Evolutionary conservation across 2,888 invertebrate species (phyloP).

Genomic region (Pristionchus entomophagus): DNA sequence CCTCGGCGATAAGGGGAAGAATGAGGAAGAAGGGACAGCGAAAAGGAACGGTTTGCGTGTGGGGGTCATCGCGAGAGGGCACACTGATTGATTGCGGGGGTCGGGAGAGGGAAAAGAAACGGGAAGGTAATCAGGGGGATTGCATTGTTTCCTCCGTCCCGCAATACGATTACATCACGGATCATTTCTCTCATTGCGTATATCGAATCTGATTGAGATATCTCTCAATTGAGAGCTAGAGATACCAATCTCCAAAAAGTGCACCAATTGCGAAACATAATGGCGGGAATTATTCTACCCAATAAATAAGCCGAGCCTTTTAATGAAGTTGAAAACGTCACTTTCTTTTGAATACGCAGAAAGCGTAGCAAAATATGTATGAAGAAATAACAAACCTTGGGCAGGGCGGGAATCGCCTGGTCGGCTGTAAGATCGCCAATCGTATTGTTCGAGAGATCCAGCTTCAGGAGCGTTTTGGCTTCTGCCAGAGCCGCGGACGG

Average conservation of each 20-base stretch:
- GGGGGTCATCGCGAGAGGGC: too few species aligned
- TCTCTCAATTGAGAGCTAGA: too few species aligned
- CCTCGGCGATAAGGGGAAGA: not conserved
- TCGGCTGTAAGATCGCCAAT: conserved; percentile 68
- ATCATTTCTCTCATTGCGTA: too few species aligned
- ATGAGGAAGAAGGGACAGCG: not conserved
- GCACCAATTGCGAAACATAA: too few species aligned
- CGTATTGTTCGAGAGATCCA: conserved; percentile 74
- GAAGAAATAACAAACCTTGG: conserved; percentile 66
- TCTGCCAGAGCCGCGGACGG: conserved; percentile 65
- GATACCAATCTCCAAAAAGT: too few species aligned
- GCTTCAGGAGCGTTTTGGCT: conserved; percentile 63
- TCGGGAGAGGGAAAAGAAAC: not conserved
- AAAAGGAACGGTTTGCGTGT: conserved; percentile 10
- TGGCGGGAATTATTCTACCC: too few species aligned
- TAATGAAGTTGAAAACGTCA: too few species aligned
- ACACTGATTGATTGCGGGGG: conserved; percentile 15
- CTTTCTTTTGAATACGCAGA: too few species aligned
- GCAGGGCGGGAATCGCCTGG: conserved; percentile 66
- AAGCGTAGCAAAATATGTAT: too few species aligned
- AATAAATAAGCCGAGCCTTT: too few species aligned
- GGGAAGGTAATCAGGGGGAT: not conserved
- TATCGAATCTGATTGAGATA: too few species aligned
- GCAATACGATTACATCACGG: conserved; percentile 5
- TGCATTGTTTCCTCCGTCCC: not conserved